These are phyloP conservation scores for Drosophila rhopaloa DNA, from an alignment of 1,140 invertebrate genomes.

Conservation along the genomic window DNA sequence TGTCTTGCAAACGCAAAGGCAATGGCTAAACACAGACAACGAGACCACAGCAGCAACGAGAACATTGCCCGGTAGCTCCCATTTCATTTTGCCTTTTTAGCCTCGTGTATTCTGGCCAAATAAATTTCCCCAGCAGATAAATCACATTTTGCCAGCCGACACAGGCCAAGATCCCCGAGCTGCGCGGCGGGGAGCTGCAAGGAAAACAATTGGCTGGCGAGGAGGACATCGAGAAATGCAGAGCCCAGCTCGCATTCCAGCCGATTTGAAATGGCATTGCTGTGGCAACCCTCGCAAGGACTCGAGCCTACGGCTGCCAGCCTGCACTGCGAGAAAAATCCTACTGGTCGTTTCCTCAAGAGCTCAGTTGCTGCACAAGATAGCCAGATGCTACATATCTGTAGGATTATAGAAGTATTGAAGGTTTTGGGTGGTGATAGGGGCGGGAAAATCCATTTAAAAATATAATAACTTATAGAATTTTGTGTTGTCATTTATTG, in stretches of 20 bases:
- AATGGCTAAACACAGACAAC: conserved; percentile 9
- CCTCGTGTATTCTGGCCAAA: conserved; percentile 43
- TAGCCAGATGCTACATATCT: no score
- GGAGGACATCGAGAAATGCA: not conserved
- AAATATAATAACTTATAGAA: no score
- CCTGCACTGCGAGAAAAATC: conserved; percentile 2
- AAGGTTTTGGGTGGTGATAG: no score
- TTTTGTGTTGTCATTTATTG: no score
- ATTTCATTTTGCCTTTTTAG: conserved; percentile 54
- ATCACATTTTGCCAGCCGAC: conserved; percentile 45
- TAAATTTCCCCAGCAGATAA: conserved; percentile 61
- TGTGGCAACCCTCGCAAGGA: conserved; percentile 35
- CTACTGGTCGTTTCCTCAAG: no score
- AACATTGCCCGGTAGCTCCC: conserved; percentile 29
- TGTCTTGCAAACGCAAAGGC: not conserved
- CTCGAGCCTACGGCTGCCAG: no score
- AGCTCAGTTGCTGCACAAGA: no score
- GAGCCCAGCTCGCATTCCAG: conserved; percentile 2
- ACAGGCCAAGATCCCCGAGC: not conserved
- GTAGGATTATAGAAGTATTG: no score
- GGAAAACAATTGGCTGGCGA: conserved; percentile 38
- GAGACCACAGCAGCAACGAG: conserved; percentile 24
- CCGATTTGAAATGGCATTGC: conserved; percentile 10
- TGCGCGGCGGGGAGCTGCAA: not conserved
- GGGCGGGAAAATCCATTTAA: no score